Conservation (phyloP, 2,888 invertebrate genomes). For the Ectemnius continuus region DNA sequence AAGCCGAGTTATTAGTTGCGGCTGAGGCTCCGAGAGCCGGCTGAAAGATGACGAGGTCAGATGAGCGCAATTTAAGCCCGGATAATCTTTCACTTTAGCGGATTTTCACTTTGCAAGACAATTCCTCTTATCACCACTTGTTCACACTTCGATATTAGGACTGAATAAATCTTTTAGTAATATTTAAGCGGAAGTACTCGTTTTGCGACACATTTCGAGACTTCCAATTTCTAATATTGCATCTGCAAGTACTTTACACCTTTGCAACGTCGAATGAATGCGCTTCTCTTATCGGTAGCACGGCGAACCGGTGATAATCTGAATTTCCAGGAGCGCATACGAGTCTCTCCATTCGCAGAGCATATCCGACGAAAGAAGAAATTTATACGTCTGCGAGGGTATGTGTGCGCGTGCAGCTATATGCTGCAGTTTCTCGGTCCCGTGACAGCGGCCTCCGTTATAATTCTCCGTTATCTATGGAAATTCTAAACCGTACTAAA, state of each 20-base stretch:
- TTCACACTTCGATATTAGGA: too few species aligned
- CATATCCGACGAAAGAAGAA: constrained; percentile 51
- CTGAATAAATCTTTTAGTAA: not conserved
- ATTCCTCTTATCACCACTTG: not conserved
- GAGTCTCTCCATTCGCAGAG: constrained; percentile 16
- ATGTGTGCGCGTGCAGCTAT: constrained; percentile 56
- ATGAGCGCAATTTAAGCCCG: constrained; percentile 39
- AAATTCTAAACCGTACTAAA: constrained; percentile 76
- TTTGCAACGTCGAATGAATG: too few species aligned
- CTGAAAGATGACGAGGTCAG: constrained; percentile 65
- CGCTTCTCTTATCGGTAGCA: too few species aligned
- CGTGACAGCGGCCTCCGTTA: constrained; percentile 69
- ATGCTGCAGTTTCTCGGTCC: constrained; percentile 65
- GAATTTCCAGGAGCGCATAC: not conserved
- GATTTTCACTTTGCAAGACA: constrained; percentile 6
- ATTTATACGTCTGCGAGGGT: constrained; percentile 41
- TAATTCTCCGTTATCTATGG: constrained; percentile 77
- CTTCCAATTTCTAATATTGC: not conserved
- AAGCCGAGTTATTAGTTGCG: constrained; percentile 69
- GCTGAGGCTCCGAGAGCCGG: constrained; percentile 60
- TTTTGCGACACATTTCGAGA: not conserved
- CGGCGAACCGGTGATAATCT: too few species aligned
- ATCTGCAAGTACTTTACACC: too few species aligned
- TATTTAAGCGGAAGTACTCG: not conserved
- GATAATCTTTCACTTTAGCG: not conserved